A percentile compares a stretch with the other conserved stretches of the same genome.
Evolutionary conservation across 2,797 vertebrate genomes (phyloP).

Genomic region (Helostoma temminkii): DNA sequence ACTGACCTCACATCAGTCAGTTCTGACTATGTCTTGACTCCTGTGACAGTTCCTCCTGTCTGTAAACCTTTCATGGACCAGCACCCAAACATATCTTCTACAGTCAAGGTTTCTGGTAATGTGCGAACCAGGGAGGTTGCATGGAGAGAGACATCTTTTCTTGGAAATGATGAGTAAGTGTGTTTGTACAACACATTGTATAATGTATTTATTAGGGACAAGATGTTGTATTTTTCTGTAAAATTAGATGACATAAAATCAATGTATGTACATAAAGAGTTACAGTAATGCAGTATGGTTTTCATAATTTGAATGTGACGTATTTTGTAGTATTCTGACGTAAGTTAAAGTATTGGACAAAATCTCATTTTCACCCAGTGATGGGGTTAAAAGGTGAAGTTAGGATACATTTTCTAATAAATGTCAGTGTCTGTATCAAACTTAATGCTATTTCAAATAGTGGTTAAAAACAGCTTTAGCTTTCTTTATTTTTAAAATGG

Average conservation of each 20-base stretch:
- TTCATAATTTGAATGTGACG: too few relatives aligned
- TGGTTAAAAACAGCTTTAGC: too few relatives aligned
- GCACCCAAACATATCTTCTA: neutral
- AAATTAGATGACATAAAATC: neutral
- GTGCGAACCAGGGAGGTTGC: neutral
- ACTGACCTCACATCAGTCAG: slow-evolving; percentile 75
- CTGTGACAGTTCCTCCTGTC: slow-evolving; percentile 20
- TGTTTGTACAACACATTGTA: neutral
- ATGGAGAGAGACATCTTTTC: slow-evolving; percentile 80
- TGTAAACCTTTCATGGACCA: slow-evolving; percentile 13
- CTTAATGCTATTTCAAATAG: too few relatives aligned
- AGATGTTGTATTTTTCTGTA: neutral
- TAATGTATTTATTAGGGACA: neutral
- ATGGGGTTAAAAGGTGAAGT: too few relatives aligned
- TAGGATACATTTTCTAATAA: too few relatives aligned
- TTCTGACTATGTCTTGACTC: slow-evolving; percentile 59
- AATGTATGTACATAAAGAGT: neutral
- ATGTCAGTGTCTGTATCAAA: too few relatives aligned
- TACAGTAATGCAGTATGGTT: too few relatives aligned
- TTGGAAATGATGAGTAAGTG: slow-evolving; percentile 75
- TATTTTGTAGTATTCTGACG: too few relatives aligned
- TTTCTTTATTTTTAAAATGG: too few relatives aligned
- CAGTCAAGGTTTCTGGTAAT: slow-evolving; percentile 3
- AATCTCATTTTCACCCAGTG: too few relatives aligned
- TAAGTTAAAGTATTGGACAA: too few relatives aligned